A percentile compares a stretch with the other conserved stretches of the same genome.
Evolutionary conservation across 2,888 invertebrate genomes (phyloP).

Genomic region (Nomada goodeniana): DNA sequence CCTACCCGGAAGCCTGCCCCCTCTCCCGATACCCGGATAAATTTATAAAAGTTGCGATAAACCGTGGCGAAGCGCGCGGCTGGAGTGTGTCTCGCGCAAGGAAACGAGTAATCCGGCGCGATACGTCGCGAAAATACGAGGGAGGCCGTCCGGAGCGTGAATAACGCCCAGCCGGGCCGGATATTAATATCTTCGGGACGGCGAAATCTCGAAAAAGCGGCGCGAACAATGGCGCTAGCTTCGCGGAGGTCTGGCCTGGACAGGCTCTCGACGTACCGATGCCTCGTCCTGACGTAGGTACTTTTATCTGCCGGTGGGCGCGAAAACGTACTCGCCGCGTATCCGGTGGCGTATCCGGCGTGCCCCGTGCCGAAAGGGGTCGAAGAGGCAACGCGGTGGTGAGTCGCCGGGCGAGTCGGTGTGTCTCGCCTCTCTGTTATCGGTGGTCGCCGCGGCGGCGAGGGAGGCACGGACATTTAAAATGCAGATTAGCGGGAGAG

Average conservation of each 20-base stretch:
- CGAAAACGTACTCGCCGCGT: constrained; percentile 68
- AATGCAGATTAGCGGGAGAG: constrained; percentile 75
- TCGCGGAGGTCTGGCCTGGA: constrained; percentile 62
- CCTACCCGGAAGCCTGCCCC: neutral
- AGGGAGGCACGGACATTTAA: constrained; percentile 74
- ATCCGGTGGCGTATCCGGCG: constrained; percentile 69
- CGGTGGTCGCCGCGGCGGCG: constrained; percentile 62
- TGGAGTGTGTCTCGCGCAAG: neutral
- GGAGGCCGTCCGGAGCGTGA: neutral
- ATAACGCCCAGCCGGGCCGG: constrained; percentile 43
- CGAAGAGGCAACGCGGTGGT: constrained; percentile 35
- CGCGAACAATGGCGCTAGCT: constrained; percentile 62
- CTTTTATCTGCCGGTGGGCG: constrained; percentile 65
- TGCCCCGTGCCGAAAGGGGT: constrained; percentile 35
- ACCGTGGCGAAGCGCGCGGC: neutral
- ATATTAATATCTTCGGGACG: constrained; percentile 59
- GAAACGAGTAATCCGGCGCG: constrained; percentile 21
- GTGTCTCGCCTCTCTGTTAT: constrained; percentile 68
- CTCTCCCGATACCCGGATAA: neutral
- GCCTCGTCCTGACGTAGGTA: constrained; percentile 55
- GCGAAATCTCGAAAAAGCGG: constrained; percentile 50
- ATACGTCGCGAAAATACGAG: constrained; percentile 37
- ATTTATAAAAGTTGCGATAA: constrained; percentile 21
- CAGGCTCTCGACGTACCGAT: constrained; percentile 57
- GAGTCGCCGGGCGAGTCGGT: constrained; percentile 37